Percentiles rank a stretch among this genome's conserved stretches.
These are phyloP conservation scores for Chiloscyllium plagiosum DNA, from an alignment of 2,113 vertebrate species.

Conservation along the genomic window DNA sequence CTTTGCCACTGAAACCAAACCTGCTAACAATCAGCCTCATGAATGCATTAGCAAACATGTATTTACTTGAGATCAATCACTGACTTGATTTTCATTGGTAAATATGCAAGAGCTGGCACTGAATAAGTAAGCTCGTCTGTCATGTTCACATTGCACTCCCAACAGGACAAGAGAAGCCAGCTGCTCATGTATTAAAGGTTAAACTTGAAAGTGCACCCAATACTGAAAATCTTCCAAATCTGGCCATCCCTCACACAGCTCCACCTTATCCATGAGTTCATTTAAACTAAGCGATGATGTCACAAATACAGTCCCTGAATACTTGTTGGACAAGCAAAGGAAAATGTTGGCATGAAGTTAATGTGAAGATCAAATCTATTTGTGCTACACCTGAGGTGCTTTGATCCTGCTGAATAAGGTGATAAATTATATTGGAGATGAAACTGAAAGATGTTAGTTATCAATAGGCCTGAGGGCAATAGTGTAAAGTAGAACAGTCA, in stretches of 20 bases:
- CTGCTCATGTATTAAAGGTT: background rate
- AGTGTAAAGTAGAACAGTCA: background rate
- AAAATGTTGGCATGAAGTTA: background rate
- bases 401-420: background rate
- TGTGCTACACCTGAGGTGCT: background rate
- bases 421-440: background rate
- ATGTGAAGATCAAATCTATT: background rate
- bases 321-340: background rate
- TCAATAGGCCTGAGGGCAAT: background rate
- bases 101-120: background rate
- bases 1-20: background rate
- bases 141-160: background rate
- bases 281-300: background rate
- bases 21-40: background rate
- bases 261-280: background rate
- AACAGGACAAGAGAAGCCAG: background rate
- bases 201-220: background rate
- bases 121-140: background rate
- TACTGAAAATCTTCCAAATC: background rate
- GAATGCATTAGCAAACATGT: background rate
- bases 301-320: background rate
- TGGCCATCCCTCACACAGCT: background rate
- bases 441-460: background rate
- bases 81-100: background rate
- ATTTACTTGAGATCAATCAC: background rate